Evolutionary conservation across 2,113 vertebrate genomes (phyloP).

Genomic region (Cygnus atratus): DNA sequence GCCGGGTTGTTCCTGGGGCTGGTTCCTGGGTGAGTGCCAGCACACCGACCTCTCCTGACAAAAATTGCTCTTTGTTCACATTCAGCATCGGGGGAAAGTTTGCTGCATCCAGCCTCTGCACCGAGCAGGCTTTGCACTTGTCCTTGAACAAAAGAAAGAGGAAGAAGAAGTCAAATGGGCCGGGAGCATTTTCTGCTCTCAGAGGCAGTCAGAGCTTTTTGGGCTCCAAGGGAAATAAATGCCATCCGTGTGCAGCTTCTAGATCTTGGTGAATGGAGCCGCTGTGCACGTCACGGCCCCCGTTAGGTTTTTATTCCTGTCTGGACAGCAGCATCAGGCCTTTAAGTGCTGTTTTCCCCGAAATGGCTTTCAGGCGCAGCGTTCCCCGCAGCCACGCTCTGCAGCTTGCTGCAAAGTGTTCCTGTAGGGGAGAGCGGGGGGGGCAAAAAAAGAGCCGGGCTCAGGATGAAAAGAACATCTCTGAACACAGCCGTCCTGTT

Average conservation of each 20-base stretch:
- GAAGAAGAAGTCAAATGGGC: background rate
- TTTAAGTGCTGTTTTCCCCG: background rate
- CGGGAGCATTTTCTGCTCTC: conserved; percentile 12
- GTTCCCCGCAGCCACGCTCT: background rate
- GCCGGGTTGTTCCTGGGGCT: background rate
- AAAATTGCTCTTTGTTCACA: no score
- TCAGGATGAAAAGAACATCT: background rate
- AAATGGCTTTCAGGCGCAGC: background rate
- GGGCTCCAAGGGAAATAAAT: background rate
- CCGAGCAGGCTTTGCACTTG: background rate
- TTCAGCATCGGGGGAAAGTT: background rate
- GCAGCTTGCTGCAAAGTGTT: background rate
- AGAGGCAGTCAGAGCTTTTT: background rate
- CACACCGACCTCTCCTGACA: background rate
- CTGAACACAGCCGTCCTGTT: background rate
- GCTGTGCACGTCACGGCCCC: background rate
- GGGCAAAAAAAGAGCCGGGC: background rate
- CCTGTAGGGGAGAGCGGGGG: background rate
- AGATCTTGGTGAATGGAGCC: background rate
- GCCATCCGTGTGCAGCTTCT: background rate
- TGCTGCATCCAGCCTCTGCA: background rate
- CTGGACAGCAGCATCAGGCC: background rate
- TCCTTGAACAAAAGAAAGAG: background rate
- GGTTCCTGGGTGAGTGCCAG: background rate
- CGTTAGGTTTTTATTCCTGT: background rate